Base-by-base conservation (phyloP, 2,113 vertebrate species). In the Saimiri boliviensis region DNA sequence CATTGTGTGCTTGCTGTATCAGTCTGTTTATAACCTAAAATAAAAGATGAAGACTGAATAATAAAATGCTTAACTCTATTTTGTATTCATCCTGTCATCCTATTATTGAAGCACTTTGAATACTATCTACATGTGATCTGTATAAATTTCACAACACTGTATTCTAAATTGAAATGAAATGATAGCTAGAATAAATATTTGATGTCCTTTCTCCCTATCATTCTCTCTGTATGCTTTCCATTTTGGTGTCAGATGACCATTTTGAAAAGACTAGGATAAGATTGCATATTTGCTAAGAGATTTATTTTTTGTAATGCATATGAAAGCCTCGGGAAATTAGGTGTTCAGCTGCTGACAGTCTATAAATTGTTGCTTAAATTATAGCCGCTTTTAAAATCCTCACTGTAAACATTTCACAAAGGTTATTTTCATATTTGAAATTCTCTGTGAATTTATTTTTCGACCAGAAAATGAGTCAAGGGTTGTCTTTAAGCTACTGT, bases 141-240 rank as follows among this genome's bases (percentile, higher is more conserved):
- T 52, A 35, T 45, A 88, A 73, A 30, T 87, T 40, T 73, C 66
- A 89, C 25, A 93, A 84, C 63, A 47, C 88, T 84, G 13, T 60
- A 81, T 47, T 85, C 3, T 79, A 91, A 83, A 56, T 58, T 89
- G 52, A 89, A 97, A 79, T 71, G 52, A 82, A 93, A 90, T 68
- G 47, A 87, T 60, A 66, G n/a, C 32, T 9, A n/a, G 3, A 30
- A 56, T 94, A 94, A 96, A 95, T 97, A 97, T 96, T 89, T 96
- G 91, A 92, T 97, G 45, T 68, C 42, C 83, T 93, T 86, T 73
- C 25, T 27, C 42, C 54, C 82, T 91, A 16, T 95, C 91, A 58
- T 94, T 94, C 88, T 74, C 49, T 93, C 11, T 19, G 20, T 97
- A 40, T 86, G 42, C 27, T 96, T 76, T 84, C 37, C 47, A 82